Evolutionary conservation across 2,113 vertebrate species (phyloP), one percentile per base, ranked within the genome.

Genomic region (Periophthalmus modestus): DNA sequence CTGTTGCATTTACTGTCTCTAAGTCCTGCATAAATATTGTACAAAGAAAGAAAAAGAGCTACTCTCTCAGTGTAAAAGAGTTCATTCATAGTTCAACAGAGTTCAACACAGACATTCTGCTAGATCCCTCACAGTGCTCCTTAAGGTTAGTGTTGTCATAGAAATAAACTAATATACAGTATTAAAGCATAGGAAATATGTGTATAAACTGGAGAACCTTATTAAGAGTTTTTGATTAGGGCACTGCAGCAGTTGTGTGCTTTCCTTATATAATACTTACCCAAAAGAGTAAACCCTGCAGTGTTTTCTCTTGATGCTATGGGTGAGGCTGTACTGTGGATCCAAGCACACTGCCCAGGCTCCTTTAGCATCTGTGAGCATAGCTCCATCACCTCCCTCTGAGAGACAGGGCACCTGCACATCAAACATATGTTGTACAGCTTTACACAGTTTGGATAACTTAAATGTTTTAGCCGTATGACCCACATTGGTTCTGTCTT

Each of bases 281-380:
- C 91, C 91, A 33, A 92, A 91, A 47, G 91, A 92, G 83, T 92
- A 92, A 24, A 91, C 78, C 55, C 91, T 75, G 81, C 91, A 92
- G 78, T 77, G 83, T 78, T 90, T 89, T 68, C 54, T 73, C 21
- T 84, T 70, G 48, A 91, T 84, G 47, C 79, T 82, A 63, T 78
- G 85, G 54, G 16, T 66, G 71, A 92, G 86, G 66, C 88, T 90
- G 83, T 85, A 92, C 36, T 85, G 15, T 9, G 84, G 82, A 79
- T 92, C 88, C 68, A 92, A 73, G 63, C 91, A 92, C 7, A 87
- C 87, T 7, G 83, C 71, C 91, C 91, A 92, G 36, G 69, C 65
- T 0, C 70, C 68, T 0, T 13, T 55, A 10, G 66, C 67, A 7
- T 43, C 57, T 18, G 66, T 66, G 2, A 71, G 74, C 55, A 66